These are phyloP conservation scores for Butorides virescens DNA, from an alignment of 2,113 vertebrate genomes.

Conservation along the genomic window DNA sequence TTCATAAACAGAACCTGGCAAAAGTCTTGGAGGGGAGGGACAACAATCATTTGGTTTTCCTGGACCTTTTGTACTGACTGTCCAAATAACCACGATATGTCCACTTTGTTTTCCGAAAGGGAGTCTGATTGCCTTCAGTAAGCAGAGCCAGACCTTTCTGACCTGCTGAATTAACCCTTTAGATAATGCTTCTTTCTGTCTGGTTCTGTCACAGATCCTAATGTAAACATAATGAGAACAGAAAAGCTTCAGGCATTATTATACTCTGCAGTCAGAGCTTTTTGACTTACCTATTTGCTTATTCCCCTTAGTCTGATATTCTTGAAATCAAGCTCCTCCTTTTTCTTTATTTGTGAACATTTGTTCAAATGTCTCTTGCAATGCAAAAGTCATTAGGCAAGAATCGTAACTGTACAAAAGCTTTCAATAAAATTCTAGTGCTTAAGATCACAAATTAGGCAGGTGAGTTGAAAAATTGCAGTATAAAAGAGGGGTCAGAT, in stretches of 20 bases:
- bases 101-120: not conserved
- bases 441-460: not conserved
- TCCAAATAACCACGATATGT: not conserved
- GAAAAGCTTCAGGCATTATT: not conserved
- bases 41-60: not conserved
- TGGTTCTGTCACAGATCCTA: not conserved
- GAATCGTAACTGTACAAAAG: not conserved
- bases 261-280: not conserved
- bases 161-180: not conserved
- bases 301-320: not conserved
- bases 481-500: not conserved
- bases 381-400: not conserved
- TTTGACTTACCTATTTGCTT: not conserved
- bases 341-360: not conserved
- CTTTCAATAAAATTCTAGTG: not conserved
- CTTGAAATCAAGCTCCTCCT: not conserved
- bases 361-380: not conserved
- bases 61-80: not conserved
- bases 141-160: not conserved
- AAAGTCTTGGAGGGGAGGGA: not conserved
- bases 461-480: not conserved
- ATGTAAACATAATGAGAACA: not conserved
- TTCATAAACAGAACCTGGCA: not conserved
- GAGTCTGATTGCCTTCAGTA: not conserved
- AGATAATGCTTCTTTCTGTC: not conserved